These are phyloP conservation scores for Neodiprion fabricii DNA, from an alignment of 1,140 invertebrate genomes.

Conservation along the genomic window DNA sequence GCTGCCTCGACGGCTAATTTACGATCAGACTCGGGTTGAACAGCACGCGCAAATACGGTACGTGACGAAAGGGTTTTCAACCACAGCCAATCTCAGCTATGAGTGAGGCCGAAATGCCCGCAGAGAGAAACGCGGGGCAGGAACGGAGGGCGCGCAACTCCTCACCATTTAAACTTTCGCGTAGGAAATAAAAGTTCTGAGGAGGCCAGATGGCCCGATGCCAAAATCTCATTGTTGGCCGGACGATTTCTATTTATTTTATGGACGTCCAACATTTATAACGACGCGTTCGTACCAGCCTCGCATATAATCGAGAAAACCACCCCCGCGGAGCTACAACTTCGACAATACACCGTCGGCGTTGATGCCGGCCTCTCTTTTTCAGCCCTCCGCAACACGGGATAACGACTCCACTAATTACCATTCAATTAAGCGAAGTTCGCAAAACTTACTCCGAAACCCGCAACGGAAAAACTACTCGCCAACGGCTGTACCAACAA, in stretches of 20 bases:
- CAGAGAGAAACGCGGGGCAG: not conserved
- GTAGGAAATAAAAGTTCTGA: conserved; percentile 36
- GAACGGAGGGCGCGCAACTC: not conserved
- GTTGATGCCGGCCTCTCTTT: too few relatives aligned
- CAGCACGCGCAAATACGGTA: too few relatives aligned
- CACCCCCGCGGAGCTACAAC: not conserved
- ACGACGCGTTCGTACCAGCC: not conserved
- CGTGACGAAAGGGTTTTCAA: not conserved
- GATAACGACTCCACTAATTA: conserved; percentile 5
- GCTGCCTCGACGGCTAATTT: not conserved
- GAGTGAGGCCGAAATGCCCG: not conserved
- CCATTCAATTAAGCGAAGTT: not conserved
- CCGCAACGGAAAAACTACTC: not conserved
- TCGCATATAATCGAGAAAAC: not conserved
- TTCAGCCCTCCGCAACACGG: not conserved
- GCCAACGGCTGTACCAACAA: not conserved
- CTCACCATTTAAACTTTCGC: conserved; percentile 36
- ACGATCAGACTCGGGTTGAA: not conserved
- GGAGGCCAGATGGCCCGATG: conserved; percentile 33
- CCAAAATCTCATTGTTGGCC: conserved; percentile 37
- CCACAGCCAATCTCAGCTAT: not conserved
- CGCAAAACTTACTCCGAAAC: not conserved
- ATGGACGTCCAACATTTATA: conserved; percentile 19
- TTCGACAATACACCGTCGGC: not conserved
- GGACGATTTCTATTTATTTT: conserved; percentile 37